Percentiles rank a stretch among this genome's conserved stretches.
These are phyloP conservation scores for Pheosia tremula DNA, from an alignment of 2,888 invertebrate genomes.

Conservation along the genomic window DNA sequence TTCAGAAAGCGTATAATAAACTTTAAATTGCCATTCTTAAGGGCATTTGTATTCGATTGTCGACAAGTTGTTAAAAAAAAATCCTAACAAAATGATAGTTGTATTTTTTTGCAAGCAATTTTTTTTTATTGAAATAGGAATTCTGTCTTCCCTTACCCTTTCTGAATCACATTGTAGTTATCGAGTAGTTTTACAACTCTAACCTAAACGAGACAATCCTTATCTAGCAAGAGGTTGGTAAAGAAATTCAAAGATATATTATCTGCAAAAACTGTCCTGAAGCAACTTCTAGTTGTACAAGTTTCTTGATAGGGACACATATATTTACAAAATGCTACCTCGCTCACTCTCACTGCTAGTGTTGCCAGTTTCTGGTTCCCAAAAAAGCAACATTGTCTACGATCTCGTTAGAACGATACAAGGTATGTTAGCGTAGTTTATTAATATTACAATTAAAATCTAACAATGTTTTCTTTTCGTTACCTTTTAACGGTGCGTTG, in stretches of 20 bases:
- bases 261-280: neutral
- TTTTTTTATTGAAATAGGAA: too few relatives aligned
- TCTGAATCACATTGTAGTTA: too few relatives aligned
- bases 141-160: too few relatives aligned
- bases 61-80: too few relatives aligned
- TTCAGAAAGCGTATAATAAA: too few relatives aligned
- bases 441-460: slow-evolving; percentile 45
- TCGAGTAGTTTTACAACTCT: too few relatives aligned
- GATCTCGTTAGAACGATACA: slow-evolving; percentile 27
- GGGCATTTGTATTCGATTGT: too few relatives aligned
- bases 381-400: slow-evolving; percentile 25
- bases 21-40: too few relatives aligned
- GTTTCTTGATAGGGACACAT: slow-evolving; percentile 63
- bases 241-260: neutral
- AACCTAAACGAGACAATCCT: neutral
- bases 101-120: too few relatives aligned
- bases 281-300: neutral
- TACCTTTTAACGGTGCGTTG: slow-evolving; percentile 5
- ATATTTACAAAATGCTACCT: slow-evolving; percentile 82
- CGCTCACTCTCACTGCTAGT: slow-evolving; percentile 67
- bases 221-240: neutral
- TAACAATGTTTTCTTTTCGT: slow-evolving; percentile 31
- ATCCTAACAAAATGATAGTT: too few relatives aligned
- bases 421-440: slow-evolving; percentile 34
- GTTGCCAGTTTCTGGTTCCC: slow-evolving; percentile 51